Percentiles rank a stretch among this genome's conserved stretches.
Conservation (phyloP, 2,888 invertebrate genomes). For the Chloromyia formosa region DNA sequence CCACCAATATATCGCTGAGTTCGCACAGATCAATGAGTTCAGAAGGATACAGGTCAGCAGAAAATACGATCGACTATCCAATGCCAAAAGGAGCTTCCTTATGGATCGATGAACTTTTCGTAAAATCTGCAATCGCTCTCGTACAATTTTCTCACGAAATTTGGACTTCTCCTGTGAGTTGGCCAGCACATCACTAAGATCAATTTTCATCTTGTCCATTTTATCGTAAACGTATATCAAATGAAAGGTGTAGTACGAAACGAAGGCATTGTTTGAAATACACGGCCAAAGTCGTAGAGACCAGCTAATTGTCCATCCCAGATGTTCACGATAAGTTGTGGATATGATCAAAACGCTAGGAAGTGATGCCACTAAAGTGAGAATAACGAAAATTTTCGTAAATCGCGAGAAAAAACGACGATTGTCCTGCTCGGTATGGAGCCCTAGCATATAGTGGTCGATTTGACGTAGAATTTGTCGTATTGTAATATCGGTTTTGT, state of each 20-base stretch:
- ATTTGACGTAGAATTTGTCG: background rate
- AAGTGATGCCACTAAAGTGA: background rate
- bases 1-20: background rate
- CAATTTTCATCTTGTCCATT: background rate
- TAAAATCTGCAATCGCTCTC: background rate
- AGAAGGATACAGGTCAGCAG: background rate
- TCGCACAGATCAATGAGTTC: background rate
- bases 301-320: background rate
- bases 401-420: background rate
- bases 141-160: background rate
- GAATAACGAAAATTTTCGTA: background rate
- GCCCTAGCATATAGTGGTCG: background rate
- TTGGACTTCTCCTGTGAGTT: background rate
- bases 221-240: background rate
- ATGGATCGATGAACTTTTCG: background rate
- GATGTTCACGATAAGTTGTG: background rate
- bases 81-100: background rate
- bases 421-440: background rate
- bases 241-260: background rate
- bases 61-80: background rate
- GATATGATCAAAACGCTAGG: background rate
- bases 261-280: background rate
- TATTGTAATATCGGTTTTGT: background rate
- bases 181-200: background rate
- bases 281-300: background rate